Percentiles rank a stretch among this genome's conserved stretches.
phyloP scores from a whole-genome alignment of 2,797 vertebrate species.

The Oreortyx pictus region DNA sequence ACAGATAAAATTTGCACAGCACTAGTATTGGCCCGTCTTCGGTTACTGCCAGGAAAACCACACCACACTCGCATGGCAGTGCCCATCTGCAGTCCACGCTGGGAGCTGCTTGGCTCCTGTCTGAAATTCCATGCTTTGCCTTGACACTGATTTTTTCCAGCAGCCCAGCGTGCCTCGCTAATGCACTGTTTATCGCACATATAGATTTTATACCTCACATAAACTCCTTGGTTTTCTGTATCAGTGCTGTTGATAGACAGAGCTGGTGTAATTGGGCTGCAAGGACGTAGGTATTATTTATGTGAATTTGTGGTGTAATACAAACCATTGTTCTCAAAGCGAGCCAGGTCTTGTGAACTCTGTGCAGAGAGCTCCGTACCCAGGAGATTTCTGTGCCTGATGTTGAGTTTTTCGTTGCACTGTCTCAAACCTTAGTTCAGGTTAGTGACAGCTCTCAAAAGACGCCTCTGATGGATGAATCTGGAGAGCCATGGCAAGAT shows the following conservation, averaged over 20 bases:
- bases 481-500: neutral
- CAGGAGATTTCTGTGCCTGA: neutral
- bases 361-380: neutral
- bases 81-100: neutral
- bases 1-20: neutral
- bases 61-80: neutral
- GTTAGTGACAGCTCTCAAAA: neutral
- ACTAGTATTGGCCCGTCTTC: neutral
- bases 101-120: neutral
- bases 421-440: neutral
- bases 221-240: neutral
- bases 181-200: neutral
- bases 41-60: slow-evolving; percentile 14
- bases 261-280: neutral
- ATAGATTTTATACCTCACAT: neutral
- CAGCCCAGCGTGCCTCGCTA: neutral
- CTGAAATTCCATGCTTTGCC: slow-evolving; percentile 7
- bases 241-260: neutral
- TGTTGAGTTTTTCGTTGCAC: neutral
- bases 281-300: neutral
- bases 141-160: neutral
- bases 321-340: neutral
- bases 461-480: neutral
- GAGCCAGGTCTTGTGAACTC: neutral
- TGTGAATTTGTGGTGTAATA: neutral